Conservation (phyloP, 1,140 invertebrate genomes). For the Andricus grossulariae region DNA sequence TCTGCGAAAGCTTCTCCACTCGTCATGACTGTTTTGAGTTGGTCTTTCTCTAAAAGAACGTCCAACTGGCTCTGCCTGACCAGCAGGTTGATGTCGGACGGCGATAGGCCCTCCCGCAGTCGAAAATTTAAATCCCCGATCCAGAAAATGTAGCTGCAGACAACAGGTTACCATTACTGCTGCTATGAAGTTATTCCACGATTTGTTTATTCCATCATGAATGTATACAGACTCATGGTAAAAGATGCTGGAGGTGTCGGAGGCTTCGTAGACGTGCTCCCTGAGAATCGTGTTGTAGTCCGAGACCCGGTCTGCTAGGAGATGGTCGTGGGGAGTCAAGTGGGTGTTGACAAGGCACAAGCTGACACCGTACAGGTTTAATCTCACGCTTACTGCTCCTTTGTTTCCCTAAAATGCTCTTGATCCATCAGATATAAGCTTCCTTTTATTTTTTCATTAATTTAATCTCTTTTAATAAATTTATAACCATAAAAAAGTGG, state of each 20-base stretch:
- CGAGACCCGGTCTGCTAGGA: constrained; percentile 85
- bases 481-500: too few species aligned
- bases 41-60: constrained; percentile 83
- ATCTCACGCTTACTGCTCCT: constrained; percentile 91
- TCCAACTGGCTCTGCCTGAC: constrained; percentile 81
- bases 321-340: constrained; percentile 90
- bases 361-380: constrained; percentile 90
- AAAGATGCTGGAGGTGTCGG: constrained; percentile 87
- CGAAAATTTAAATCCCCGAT: constrained; percentile 96
- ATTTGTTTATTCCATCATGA: constrained; percentile 28
- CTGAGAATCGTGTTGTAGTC: constrained; percentile 91
- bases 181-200: not conserved
- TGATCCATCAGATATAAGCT: not conserved
- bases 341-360: constrained; percentile 93
- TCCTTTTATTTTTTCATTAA: not conserved
- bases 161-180: constrained; percentile 49
- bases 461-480: too few species aligned
- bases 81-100: constrained; percentile 81
- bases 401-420: constrained; percentile 90
- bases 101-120: constrained; percentile 79
- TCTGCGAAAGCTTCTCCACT: constrained; percentile 87
- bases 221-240: constrained; percentile 89
- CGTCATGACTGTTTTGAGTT: constrained; percentile 82
- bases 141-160: constrained; percentile 93
- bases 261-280: constrained; percentile 82